Percentiles rank a stretch among this genome's conserved stretches.
Conservation (phyloP, 2,113 vertebrate species). For the Perca schrenkii region DNA sequence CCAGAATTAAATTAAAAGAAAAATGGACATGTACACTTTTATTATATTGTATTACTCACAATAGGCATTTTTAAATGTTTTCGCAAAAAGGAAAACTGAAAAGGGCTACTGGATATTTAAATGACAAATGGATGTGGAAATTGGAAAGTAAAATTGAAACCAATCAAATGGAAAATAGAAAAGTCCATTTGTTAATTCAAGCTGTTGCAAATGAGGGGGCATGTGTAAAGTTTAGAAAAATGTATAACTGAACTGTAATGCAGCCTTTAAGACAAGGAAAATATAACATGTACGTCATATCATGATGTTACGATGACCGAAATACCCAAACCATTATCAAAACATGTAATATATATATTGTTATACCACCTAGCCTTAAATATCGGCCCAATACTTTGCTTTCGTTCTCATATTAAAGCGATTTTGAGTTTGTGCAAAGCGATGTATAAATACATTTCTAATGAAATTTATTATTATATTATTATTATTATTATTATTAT, state of each 20-base stretch:
- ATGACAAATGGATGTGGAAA: not conserved
- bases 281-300: not conserved
- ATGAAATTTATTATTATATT: too few relatives aligned
- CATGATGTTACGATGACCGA: not conserved
- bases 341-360: not conserved
- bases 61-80: not conserved
- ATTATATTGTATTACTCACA: not conserved
- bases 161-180: not conserved
- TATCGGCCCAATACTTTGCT: not conserved
- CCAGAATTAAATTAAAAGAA: not conserved
- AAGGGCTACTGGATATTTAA: not conserved
- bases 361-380: not conserved
- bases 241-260: not conserved
- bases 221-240: too few relatives aligned
- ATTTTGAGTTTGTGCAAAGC: too few relatives aligned
- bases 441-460: too few relatives aligned
- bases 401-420: not conserved
- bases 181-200: not conserved
- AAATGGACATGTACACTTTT: not conserved
- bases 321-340: not conserved
- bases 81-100: not conserved
- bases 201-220: not conserved
- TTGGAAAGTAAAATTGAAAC: not conserved
- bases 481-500: too few relatives aligned
- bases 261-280: not conserved